Base-by-base conservation (phyloP, 2,888 invertebrate genomes). In the Orgyia antiqua region DNA sequence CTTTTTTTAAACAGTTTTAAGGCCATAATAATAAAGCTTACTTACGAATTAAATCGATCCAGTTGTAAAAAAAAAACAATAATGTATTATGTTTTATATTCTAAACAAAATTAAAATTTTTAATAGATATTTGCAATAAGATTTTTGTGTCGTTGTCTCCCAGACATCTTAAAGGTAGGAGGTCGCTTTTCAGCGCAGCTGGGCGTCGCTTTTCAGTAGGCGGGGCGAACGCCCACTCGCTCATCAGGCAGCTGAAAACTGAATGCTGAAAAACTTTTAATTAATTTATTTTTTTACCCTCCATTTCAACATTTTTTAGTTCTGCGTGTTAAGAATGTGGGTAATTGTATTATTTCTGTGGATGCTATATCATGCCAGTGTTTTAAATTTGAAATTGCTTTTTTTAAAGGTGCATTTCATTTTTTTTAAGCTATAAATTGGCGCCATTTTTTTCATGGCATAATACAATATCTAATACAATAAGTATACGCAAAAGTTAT, bases 201-300 rank as follows among this genome's bases (percentile, higher is more conserved):
- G 83, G 83, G 83, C 82, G 83, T 75, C 82, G 67, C 83, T 80
- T 26, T 66, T 55, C 56, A 82, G 76, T 49, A 68, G 73, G 76
- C 71, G 74, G 63, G 56, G 51, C 48, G 55, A 62, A 68, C 73
- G 73, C 69, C 71, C 67, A 68, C 53, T 29, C 71, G 63, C 62
- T 69, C 57, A 69, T 68, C 58, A 74, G 58, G 47, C 39, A 51
- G 41, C 36, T 57, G 52, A 56, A 44, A 42, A 54, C 42, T 42
- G 21, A 21, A 45, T 39, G 33, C 34, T 48, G 42, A 42, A 29
- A 24, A 47, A 36, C 29, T 45, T 49, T 51, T 45, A 46, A 51
- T 47, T 51, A 45, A 45, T 33, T 40, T 39, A 32, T 33, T 48
- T 35, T 48, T 35, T 40, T 36, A 29, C 28, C 29, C 31, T 36